These are phyloP conservation scores for Sepiola atlantica DNA, from an alignment of 2,888 invertebrate genomes.

Conservation along the genomic window DNA sequence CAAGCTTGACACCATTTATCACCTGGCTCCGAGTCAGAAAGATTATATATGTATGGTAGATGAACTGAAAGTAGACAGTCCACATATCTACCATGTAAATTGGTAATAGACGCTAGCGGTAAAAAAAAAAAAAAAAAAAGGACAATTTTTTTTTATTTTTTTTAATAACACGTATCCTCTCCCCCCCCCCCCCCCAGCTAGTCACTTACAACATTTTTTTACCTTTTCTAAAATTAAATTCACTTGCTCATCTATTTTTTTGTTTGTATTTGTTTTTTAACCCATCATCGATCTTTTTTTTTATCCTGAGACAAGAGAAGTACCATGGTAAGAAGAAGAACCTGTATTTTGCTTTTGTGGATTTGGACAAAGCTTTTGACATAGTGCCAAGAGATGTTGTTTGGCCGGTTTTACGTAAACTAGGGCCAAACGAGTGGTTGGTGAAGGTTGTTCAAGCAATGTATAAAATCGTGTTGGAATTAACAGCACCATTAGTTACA, in stretches of 20 bases:
- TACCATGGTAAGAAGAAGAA: too few species aligned
- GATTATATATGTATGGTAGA: slow-evolving; percentile 69
- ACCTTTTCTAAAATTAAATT: slow-evolving; percentile 12
- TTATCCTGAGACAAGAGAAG: too few species aligned
- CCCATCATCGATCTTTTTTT: too few species aligned
- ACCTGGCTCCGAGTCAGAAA: slow-evolving; percentile 66
- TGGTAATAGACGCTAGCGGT: slow-evolving; percentile 23
- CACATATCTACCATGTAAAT: not conserved
- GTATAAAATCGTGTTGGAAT: too few species aligned
- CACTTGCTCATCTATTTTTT: not conserved
- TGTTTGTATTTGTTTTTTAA: not conserved
- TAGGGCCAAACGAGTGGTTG: too few species aligned
- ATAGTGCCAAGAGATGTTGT: too few species aligned
- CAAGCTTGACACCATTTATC: slow-evolving; percentile 60
- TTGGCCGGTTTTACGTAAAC: too few species aligned
- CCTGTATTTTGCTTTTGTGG: too few species aligned
- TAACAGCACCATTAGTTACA: too few species aligned
- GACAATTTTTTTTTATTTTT: not conserved
- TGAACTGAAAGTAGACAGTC: slow-evolving; percentile 42
- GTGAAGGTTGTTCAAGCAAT: too few species aligned
- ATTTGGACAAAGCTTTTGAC: too few species aligned
- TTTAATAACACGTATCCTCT: not conserved
- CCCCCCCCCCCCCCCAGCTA: not conserved
- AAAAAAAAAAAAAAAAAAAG: too few species aligned
- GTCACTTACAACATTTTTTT: not conserved